phyloP scores from a whole-genome alignment of 2,113 vertebrate genomes.

The Oryctolagus cuniculus region DNA sequence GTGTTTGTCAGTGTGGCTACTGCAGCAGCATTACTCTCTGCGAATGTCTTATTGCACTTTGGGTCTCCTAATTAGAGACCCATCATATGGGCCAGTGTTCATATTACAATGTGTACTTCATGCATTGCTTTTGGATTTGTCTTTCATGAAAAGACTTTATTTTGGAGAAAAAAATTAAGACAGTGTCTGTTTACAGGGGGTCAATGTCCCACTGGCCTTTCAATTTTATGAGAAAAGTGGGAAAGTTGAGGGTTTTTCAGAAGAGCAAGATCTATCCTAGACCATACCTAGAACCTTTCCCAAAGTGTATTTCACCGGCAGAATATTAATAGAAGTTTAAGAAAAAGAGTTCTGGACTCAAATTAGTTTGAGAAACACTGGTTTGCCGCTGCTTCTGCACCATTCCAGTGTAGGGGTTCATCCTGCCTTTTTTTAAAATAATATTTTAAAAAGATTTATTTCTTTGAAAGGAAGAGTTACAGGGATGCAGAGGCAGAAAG shows the following conservation, averaged over 20 bases:
- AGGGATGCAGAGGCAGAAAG: too few relatives aligned
- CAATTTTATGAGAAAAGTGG: constrained; percentile 32
- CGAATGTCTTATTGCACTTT: background rate
- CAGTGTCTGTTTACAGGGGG: background rate
- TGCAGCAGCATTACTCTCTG: background rate
- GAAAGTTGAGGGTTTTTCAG: background rate
- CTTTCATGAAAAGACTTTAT: background rate
- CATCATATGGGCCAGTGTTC: background rate
- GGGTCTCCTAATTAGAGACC: background rate
- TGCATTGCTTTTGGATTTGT: background rate
- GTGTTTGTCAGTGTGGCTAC: background rate
- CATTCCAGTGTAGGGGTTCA: too few relatives aligned
- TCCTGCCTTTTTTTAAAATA: too few relatives aligned
- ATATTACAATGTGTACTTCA: background rate
- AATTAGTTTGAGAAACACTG: background rate
- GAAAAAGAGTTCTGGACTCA: background rate
- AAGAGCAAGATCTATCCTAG: background rate
- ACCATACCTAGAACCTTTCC: background rate
- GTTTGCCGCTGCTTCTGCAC: too few relatives aligned
- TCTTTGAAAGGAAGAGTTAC: too few relatives aligned
- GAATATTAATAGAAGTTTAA: background rate
- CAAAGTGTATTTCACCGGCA: background rate
- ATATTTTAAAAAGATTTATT: too few relatives aligned
- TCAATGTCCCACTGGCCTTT: background rate
- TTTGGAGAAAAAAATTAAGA: background rate